Base-by-base conservation (phyloP, 2,797 vertebrate genomes). In the Pseudocheirus occidentalis region DNA sequence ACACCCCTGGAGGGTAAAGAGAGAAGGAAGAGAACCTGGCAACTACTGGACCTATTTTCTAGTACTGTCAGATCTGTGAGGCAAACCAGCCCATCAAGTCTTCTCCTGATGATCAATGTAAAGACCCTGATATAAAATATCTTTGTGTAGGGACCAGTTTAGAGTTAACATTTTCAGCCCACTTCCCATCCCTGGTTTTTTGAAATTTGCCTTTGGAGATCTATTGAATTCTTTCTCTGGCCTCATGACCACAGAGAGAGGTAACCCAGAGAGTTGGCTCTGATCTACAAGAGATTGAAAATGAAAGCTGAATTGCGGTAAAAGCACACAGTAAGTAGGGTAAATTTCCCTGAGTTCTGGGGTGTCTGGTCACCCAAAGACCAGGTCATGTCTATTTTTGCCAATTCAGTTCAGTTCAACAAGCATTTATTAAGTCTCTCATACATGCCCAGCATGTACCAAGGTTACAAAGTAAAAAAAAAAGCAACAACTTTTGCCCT, bases 21-120 rank as follows among this genome's bases (percentile, higher is more conserved):
- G 53, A 11, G 91, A 90, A 90, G 90, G 94, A 81, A 55, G 95
- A 66, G 87, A 94, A 94, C 52, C 94, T 91, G 90, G 27, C 5
- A 7, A 89, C 92, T 95, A 96, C 90, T 94, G 95, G 95, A 95
- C 16, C 13, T 16, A 95, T 55, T 97, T 96, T 93, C 93, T 31
- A 95, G 91, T 54, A 81, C 54, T 96, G 40, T 96, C 91, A 94
- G 90, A 94, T 91, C 96, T 91, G 92, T 62, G 96, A 59, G 92
- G 90, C 54, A 92, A 96, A 94, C 54, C 6, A 97, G 57, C 28
- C 90, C 52, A 21, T 56, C 62, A 92, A 34, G 90, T 95, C 46
- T 52, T 90, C 62, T 89, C 55, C 90, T 89, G 90, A 55, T 95
- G 97, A 93, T 95, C 91, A 95, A 90, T 66, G 34, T 59, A 5